Evolutionary conservation across 2,888 invertebrate species (phyloP).

Genomic region (Ennomos quercinarius): DNA sequence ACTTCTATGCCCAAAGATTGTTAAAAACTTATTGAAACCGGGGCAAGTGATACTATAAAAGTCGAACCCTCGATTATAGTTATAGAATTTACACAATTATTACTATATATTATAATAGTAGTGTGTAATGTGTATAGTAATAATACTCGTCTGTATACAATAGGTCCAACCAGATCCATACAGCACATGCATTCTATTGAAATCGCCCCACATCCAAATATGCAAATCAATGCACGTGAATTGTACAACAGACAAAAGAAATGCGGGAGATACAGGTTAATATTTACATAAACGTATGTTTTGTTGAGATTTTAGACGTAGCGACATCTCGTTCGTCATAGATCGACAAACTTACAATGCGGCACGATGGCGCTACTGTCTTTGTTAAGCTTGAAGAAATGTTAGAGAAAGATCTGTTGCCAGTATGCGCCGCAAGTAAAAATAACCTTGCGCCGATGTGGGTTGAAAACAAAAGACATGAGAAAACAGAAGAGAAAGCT

Average conservation of each 20-base stretch:
- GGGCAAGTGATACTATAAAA: too few relatives aligned
- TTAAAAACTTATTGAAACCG: too few relatives aligned
- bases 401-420: conserved; percentile 1
- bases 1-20: too few relatives aligned
- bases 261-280: conserved; percentile 66
- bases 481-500: conserved; percentile 28
- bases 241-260: conserved; percentile 72
- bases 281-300: conserved; percentile 61
- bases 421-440: background rate
- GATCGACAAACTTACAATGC: conserved; percentile 32
- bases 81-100: too few relatives aligned
- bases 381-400: conserved; percentile 1
- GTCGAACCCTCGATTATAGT: too few relatives aligned
- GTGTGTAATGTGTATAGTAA: too few relatives aligned
- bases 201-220: conserved; percentile 78
- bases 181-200: conserved; percentile 52
- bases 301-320: conserved; percentile 60
- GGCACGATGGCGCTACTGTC: conserved; percentile 16
- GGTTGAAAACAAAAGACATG: conserved; percentile 19
- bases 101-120: too few relatives aligned
- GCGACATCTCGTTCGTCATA: conserved; percentile 43
- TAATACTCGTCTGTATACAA: background rate
- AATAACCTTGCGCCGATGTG: conserved; percentile 11
- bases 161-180: conserved; percentile 4
- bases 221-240: conserved; percentile 74